phyloP scores from a whole-genome alignment of 2,797 vertebrate species.

The Xyrichtys novacula region DNA sequence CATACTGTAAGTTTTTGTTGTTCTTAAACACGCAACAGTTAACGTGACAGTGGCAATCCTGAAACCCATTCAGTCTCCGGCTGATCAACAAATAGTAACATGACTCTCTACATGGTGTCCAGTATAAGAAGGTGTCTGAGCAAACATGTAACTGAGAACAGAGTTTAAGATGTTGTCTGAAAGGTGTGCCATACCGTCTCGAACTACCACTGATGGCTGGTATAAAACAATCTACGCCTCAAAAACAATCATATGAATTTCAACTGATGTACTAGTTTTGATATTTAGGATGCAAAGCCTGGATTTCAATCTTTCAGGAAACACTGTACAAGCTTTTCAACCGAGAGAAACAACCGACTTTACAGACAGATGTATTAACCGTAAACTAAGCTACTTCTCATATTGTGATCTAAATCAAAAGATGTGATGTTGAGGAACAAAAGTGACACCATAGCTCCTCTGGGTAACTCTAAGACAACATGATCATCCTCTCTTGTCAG shows the following conservation, averaged over 20 bases:
- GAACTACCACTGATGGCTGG: not conserved
- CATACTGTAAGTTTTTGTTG: not conserved
- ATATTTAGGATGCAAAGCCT: too few relatives aligned
- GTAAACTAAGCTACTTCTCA: not conserved
- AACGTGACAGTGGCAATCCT: not conserved
- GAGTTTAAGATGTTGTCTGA: conserved; percentile 21
- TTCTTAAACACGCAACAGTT: not conserved
- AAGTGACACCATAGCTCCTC: not conserved
- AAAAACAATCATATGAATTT: too few relatives aligned
- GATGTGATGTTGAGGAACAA: not conserved
- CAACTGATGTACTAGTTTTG: too few relatives aligned
- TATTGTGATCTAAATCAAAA: not conserved
- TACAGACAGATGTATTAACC: not conserved
- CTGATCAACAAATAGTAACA: conserved; percentile 56
- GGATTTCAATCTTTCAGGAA: not conserved
- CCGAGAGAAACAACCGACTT: conserved; percentile 4
- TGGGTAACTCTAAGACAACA: not conserved
- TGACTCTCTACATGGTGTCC: conserved; percentile 52
- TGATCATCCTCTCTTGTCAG: conserved; percentile 27
- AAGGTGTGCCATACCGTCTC: not conserved
- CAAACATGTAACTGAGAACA: conserved; percentile 57
- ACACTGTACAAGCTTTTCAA: not conserved
- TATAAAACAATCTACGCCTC: too few relatives aligned
- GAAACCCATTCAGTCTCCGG: not conserved
- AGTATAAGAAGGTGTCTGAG: conserved; percentile 36